Conservation (phyloP, 2,113 vertebrate species). For the Harpagus bidentatus region DNA sequence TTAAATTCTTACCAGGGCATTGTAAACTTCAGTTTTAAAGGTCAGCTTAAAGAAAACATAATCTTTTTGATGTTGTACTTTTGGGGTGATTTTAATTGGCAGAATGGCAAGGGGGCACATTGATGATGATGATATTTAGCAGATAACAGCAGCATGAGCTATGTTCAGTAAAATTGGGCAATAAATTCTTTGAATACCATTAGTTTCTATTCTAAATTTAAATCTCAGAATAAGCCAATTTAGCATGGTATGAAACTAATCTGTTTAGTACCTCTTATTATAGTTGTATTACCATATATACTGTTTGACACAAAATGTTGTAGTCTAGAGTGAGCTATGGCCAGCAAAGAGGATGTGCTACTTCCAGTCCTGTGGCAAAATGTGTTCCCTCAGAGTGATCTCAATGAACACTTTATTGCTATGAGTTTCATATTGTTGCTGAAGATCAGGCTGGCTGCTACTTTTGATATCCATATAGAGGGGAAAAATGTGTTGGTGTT, state of each 20-base stretch:
- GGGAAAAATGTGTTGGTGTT: not conserved
- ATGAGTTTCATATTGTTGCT: not conserved
- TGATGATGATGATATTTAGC: not conserved
- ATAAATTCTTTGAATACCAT: not conserved
- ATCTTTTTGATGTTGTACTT: conserved; percentile 31
- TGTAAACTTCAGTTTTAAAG: conserved; percentile 54
- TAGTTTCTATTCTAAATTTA: not conserved
- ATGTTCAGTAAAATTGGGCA: not conserved
- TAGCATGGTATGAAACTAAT: not conserved
- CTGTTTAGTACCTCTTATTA: not conserved
- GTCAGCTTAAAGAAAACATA: conserved; percentile 12
- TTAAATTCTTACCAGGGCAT: conserved; percentile 39
- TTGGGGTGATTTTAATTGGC: not conserved
- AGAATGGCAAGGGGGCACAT: not conserved
- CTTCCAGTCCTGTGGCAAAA: conserved; percentile 8
- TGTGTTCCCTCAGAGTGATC: not conserved
- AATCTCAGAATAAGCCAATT: not conserved
- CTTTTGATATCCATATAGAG: not conserved
- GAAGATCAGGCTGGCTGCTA: not conserved
- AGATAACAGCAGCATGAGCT: not conserved
- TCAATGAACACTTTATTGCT: not conserved
- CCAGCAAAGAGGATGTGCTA: not conserved
- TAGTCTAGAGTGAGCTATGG: not conserved
- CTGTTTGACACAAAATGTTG: not conserved
- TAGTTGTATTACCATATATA: not conserved